A percentile compares a stretch with the other conserved stretches of the same genome.
Evolutionary conservation across 2,113 vertebrate species (phyloP).

Genomic region (Clupea harengus): DNA sequence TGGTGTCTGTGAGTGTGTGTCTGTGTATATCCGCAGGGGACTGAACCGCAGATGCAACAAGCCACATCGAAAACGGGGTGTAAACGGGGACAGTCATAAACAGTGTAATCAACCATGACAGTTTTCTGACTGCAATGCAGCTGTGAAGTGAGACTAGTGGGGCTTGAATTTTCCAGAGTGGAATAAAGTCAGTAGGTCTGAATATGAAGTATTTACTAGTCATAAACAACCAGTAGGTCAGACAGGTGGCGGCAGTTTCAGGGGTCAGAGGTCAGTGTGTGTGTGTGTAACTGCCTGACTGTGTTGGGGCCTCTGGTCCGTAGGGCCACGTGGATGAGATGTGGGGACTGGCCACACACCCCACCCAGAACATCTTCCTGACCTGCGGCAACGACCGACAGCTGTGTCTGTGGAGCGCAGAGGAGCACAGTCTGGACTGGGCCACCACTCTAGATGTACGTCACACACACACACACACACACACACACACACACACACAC

Average conservation of each 20-base stretch:
- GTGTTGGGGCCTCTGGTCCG: neutral
- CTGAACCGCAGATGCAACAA: too few species aligned
- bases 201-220: neutral
- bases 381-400: conserved; percentile 87
- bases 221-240: conserved; percentile 1
- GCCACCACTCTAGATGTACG: conserved; percentile 79
- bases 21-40: too few species aligned
- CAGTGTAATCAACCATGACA: neutral
- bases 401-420: conserved; percentile 85
- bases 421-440: conserved; percentile 82
- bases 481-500: neutral
- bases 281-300: too few species aligned
- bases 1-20: too few species aligned
- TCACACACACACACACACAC: neutral
- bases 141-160: neutral
- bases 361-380: conserved; percentile 79
- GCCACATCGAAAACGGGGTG: too few species aligned
- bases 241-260: too few species aligned
- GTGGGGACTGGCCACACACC: conserved; percentile 88
- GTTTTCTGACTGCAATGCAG: neutral
- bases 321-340: conserved; percentile 89
- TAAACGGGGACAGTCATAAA: neutral
- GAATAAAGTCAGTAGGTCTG: neutral
- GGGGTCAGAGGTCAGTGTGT: too few species aligned
- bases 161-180: neutral